A percentile compares a stretch with the other conserved stretches of the same genome.
phyloP scores from a whole-genome alignment of 92 coral and sea anemone species.

The Umimayanthus chanpuru region DNA sequence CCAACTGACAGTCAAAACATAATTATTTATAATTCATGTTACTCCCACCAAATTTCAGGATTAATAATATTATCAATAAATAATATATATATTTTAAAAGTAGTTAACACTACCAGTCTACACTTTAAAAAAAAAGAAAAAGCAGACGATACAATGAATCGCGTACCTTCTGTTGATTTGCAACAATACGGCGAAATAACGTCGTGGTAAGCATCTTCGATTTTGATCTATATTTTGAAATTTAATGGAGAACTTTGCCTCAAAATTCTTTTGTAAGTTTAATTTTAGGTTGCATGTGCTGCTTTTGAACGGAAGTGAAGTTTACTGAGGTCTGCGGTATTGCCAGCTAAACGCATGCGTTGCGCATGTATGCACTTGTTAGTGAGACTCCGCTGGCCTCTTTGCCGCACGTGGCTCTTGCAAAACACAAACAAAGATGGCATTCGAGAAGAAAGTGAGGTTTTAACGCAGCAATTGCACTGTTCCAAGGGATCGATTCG shows the following conservation, averaged over 20 bases:
- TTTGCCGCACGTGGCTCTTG: slow-evolving; percentile 27
- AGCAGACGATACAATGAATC: too few species aligned
- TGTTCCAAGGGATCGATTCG: neutral
- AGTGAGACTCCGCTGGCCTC: slow-evolving; percentile 23
- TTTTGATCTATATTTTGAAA: neutral
- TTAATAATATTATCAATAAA: too few species aligned
- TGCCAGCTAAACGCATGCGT: neutral
- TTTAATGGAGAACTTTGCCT: neutral
- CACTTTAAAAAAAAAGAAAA: too few species aligned
- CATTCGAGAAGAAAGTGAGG: too few species aligned
- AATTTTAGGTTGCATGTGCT: neutral
- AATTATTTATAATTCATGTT: too few species aligned
- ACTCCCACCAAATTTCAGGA: too few species aligned
- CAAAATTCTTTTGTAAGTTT: neutral
- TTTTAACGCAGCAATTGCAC: neutral
- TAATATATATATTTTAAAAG: too few species aligned
- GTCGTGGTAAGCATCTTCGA: neutral
- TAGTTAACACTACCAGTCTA: too few species aligned
- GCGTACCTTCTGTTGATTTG: neutral
- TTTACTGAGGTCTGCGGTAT: slow-evolving; percentile 15
- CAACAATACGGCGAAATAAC: slow-evolving; percentile 5
- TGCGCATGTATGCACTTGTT: neutral
- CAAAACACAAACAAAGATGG: slow-evolving; percentile 34
- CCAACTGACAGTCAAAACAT: too few species aligned
- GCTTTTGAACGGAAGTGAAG: neutral